Base-by-base conservation (phyloP, 2,113 vertebrate genomes). In the Neopipo cinnamomea region DNA sequence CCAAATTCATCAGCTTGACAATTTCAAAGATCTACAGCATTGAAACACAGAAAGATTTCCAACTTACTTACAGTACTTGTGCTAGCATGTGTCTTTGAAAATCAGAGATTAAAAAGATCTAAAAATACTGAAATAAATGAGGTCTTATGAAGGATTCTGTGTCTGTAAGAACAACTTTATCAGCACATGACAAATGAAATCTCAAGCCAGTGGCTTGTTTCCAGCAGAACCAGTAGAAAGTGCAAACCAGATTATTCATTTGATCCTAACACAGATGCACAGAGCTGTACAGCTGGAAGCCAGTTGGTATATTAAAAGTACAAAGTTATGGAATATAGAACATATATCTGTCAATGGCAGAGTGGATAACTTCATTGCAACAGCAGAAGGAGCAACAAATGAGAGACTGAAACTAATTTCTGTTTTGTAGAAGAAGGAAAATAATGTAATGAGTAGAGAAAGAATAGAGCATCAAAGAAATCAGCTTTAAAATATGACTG, bases 281-380 rank as follows among this genome's bases (percentile, higher is more conserved):
- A 67, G 33, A 74, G 35, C 44, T 68, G 10, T 46, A 67, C 41
- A 62, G 31, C 15, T 78, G 66, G 59, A 88, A 79, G 30, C 5
- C 55, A 74, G 17, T 1, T 59, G 14, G 16, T 27, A 14, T 19
- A 42, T 14, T 46, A 41, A 66, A 80, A 91, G 28, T 80, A 49
- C 24, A 68, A 56, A 68, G n/a, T 66, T 35, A 56, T 4, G 47
- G 39, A 63, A 44, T 19, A 65, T 0, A 46, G 49, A 78, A 76
- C 0, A 5, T 21, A 27, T 0, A 74, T 41, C 24, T 17, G 1
- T 11, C n/a, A 71, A 20, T 5, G 24, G 30, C 24, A 91, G n/a
- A 9, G 35, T 39, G 17, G 16, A 25, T 24, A 49, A 55, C 13
- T 58, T 71, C 58, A 19, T 22, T 30, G 63, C 7, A 47, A 15